A percentile compares a stretch with the other conserved stretches of the same genome.
Evolutionary conservation across 2,113 vertebrate genomes (phyloP).

Genomic region (Hepsetus odoe): DNA sequence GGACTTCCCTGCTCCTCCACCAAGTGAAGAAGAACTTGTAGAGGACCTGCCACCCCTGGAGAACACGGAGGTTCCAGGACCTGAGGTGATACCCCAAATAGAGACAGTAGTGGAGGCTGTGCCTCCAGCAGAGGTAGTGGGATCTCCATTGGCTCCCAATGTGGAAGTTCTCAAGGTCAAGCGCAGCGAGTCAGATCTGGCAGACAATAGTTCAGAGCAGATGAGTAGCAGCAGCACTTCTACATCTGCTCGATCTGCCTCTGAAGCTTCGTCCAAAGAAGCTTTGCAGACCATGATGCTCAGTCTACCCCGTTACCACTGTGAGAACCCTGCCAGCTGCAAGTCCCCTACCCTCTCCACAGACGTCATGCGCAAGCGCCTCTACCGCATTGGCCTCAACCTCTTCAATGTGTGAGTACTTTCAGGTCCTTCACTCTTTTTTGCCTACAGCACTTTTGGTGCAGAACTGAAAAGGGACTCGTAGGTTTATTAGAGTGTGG

Average conservation of each 20-base stretch:
- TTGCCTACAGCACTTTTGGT: neutral
- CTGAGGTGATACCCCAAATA: slow-evolving; percentile 25
- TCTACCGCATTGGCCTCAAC: slow-evolving; percentile 97
- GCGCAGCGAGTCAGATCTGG: slow-evolving; percentile 78
- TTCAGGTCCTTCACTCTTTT: neutral
- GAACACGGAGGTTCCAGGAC: slow-evolving; percentile 50
- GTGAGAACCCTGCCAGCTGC: slow-evolving; percentile 95
- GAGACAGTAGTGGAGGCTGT: slow-evolving; percentile 41
- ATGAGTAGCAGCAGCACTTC: slow-evolving; percentile 93
- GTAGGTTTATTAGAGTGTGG: neutral
- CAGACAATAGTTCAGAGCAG: slow-evolving; percentile 87
- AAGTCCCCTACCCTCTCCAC: slow-evolving; percentile 96
- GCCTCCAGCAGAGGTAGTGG: slow-evolving; percentile 24
- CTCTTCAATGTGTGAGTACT: slow-evolving; percentile 96
- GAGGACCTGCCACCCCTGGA: slow-evolving; percentile 68
- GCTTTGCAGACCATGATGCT: slow-evolving; percentile 97
- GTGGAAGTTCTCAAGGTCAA: slow-evolving; percentile 73
- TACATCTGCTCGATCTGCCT: slow-evolving; percentile 88
- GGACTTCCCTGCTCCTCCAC: slow-evolving; percentile 77
- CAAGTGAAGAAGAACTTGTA: slow-evolving; percentile 69
- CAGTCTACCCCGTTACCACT: slow-evolving; percentile 95
- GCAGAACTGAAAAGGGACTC: neutral
- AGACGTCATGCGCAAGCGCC: slow-evolving; percentile 93
- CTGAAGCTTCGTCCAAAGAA: slow-evolving; percentile 88
- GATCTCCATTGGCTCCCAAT: slow-evolving; percentile 40